Conservation (phyloP, 2,888 invertebrate genomes). For the Thalpophila matura region DNA sequence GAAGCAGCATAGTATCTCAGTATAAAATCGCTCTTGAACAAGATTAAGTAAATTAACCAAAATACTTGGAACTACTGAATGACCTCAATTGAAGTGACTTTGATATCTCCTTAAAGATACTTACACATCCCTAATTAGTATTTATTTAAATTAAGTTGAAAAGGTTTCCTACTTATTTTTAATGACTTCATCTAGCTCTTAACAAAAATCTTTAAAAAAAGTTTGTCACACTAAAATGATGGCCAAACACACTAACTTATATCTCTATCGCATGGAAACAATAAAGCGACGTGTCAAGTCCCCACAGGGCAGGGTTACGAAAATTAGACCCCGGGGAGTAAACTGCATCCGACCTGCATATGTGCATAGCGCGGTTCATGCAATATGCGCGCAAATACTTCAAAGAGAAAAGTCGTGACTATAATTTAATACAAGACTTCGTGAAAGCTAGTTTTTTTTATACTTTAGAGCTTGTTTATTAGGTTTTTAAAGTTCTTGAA, state of each 20-base stretch:
- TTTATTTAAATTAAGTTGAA: neutral
- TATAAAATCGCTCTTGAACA: constrained; percentile 15
- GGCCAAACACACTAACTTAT: constrained; percentile 54
- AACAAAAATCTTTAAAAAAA: neutral
- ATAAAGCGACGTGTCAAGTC: constrained; percentile 68
- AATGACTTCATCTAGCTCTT: too few relatives aligned
- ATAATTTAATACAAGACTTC: neutral
- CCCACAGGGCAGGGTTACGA: constrained; percentile 85
- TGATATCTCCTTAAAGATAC: neutral
- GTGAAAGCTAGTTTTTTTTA: neutral
- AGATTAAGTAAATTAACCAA: constrained; percentile 12
- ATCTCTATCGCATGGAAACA: constrained; percentile 53
- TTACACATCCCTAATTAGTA: neutral
- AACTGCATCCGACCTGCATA: constrained; percentile 88
- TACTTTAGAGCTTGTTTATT: neutral
- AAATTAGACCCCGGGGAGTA: constrained; percentile 87
- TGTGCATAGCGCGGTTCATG: constrained; percentile 73
- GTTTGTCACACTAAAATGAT: constrained; percentile 64
- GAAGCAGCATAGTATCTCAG: constrained; percentile 22
- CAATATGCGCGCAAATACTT: constrained; percentile 30
- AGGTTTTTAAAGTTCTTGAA: neutral
- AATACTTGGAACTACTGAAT: constrained; percentile 37
- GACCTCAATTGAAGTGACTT: constrained; percentile 1
- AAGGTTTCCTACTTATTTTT: neutral
- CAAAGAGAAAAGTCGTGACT: neutral